Base-by-base conservation (phyloP, 2,113 vertebrate genomes). In the Tyrannus savana region DNA sequence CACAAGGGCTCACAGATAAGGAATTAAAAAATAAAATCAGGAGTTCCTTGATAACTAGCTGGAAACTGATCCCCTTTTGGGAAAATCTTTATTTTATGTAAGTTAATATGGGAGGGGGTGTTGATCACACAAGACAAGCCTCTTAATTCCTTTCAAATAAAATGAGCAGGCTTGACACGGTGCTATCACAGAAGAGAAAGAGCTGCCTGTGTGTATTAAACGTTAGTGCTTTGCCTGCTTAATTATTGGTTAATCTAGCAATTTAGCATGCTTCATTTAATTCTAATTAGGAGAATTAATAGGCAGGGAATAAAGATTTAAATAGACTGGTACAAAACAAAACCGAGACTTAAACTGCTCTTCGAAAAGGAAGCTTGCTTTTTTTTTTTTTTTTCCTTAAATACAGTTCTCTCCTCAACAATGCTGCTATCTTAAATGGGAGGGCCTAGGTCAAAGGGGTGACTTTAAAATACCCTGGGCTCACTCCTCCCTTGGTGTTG, bases 241-340 rank as follows among this genome's bases (percentile, higher is more conserved):
- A 98, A 98, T 98, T 98, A 98, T 98, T 98, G 98, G 98, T 98
- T 98, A 98, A 98, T 98, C 98, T 98, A 98, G 98, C 98, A 98
- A 98, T 98, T 98, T 98, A 98, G 68, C 98, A 98, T 97, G 98
- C 98, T 98, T 98, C 98, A 98, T 98, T 98, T 98, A 98, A 98
- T 98, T 98, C 98, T 98, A 98, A 98, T 98, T 98, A 98, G 98
- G 97, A 98, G 96, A 98, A 98, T 98, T 98, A 98, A 98, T 98
- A 98, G 98, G 97, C 97, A 98, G 96, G 95, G 97, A 96, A 98
- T 97, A 98, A 98, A 90, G 96, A 97, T 98, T 98, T 98, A 98
- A 97, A 96, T 96, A 97, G 98, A 98, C 97, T 96, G 96, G 97
- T 93, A 96, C 97, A 93, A 97, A 98, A 98, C 98, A 98, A 97